Evolutionary conservation across 2,113 vertebrate species (phyloP).

Genomic region (Colinus virginianus): DNA sequence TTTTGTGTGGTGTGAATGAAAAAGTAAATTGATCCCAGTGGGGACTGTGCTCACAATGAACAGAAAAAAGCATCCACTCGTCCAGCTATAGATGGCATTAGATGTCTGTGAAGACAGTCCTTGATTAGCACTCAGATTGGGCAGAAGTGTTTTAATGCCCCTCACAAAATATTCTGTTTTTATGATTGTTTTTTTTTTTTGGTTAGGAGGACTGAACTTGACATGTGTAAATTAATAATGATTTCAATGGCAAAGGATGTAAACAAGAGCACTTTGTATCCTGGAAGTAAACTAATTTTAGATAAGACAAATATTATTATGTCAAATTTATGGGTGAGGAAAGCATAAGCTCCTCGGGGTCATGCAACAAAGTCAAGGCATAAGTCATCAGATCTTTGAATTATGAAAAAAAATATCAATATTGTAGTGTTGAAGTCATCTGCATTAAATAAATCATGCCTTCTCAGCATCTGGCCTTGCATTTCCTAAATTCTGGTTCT

Average conservation of each 20-base stretch:
- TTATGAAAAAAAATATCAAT: background rate
- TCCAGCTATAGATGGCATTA: slow-evolving; percentile 69
- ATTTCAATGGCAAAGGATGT: background rate
- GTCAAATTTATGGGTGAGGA: background rate
- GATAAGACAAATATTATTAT: background rate
- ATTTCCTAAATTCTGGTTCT: background rate
- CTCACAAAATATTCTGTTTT: background rate
- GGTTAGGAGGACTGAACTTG: background rate
- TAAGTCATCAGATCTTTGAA: background rate
- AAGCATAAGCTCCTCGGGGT: background rate
- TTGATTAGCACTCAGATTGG: background rate
- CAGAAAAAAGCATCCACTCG: slow-evolving; percentile 14
- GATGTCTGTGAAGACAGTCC: background rate
- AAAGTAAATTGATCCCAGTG: slow-evolving; percentile 73
- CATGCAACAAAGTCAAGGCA: background rate
- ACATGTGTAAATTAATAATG: background rate
- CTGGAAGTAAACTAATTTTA: slow-evolving; percentile 10
- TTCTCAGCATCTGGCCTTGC: background rate
- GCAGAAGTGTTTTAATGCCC: background rate
- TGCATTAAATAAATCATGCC: background rate
- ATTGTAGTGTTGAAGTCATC: background rate
- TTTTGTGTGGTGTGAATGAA: slow-evolving; percentile 67
- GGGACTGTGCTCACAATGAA: slow-evolving; percentile 34
- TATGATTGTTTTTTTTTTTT: background rate
- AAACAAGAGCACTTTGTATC: slow-evolving; percentile 10